Evolutionary conservation across 2,888 invertebrate genomes (phyloP).

Genomic region (Plutella xylostella): DNA sequence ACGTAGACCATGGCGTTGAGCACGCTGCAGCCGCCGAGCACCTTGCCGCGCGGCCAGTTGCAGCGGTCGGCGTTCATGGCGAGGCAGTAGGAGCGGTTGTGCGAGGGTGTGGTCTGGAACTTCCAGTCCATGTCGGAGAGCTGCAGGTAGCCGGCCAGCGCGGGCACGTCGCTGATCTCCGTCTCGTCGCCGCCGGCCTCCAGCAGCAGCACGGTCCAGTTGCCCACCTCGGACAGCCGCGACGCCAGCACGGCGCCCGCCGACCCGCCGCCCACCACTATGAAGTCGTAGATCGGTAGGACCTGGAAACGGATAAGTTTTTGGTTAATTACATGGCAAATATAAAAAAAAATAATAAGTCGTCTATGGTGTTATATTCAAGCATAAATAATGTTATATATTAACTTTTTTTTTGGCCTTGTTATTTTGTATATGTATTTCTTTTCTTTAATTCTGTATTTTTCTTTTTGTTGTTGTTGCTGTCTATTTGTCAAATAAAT

Average conservation of each 20-base stretch:
- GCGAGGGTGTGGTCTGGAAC: slow-evolving; percentile 86
- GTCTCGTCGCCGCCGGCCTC: slow-evolving; percentile 92
- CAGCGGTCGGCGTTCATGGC: slow-evolving; percentile 90
- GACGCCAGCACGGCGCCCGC: slow-evolving; percentile 92
- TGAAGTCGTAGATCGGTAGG: slow-evolving; percentile 84
- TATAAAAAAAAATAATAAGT: too few species aligned
- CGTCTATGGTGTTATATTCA: too few species aligned
- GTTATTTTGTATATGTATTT: too few species aligned
- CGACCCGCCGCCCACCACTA: slow-evolving; percentile 89
- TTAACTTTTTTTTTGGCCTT: too few species aligned
- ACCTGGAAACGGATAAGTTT: slow-evolving; percentile 59
- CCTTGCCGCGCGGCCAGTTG: slow-evolving; percentile 94
- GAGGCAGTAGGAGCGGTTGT: slow-evolving; percentile 83
- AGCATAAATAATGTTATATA: too few species aligned
- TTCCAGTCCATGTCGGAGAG: slow-evolving; percentile 92
- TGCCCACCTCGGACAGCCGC: slow-evolving; percentile 81
- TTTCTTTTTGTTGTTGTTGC: too few species aligned
- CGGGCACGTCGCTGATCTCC: slow-evolving; percentile 89
- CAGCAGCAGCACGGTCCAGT: slow-evolving; percentile 85
- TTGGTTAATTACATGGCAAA: not conserved
- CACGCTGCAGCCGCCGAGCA: slow-evolving; percentile 88
- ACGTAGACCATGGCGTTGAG: slow-evolving; percentile 94
- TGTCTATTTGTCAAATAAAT: too few species aligned
- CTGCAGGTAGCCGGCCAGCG: slow-evolving; percentile 86
- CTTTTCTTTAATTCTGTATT: too few species aligned